Evolutionary conservation across 2,888 invertebrate genomes (phyloP), one percentile per base, ranked within the genome.

Genomic region (Pteria penguin): DNA sequence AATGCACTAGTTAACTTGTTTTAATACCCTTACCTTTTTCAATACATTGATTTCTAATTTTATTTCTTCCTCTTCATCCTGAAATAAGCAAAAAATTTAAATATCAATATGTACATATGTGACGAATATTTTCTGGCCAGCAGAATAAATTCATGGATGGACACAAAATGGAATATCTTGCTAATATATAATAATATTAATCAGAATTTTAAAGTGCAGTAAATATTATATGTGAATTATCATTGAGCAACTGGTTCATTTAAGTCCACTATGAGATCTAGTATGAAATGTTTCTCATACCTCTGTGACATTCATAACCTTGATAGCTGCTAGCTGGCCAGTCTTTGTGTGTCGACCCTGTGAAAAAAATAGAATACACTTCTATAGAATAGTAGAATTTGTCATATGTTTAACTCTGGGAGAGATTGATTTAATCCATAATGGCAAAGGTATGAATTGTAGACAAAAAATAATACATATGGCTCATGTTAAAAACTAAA

Each of bases 291-390:
- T 14, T 11, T 27, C 55, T 91, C n/a, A n/a, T 89, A 94, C 94
- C 93, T 99, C 98, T 87, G 98, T 99, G 90, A 99, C 98, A 93
- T 98, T 99, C 99, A 99, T 99, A 92, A 99, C 98, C 94, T 99
- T 99, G 93, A 99, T 99, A 93, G 99, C 99, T 85, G 99, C 99
- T 94, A 99, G 94, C 93, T 99, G 99, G 85, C 99, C 98, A 86
- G 99, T 99, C 94, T 99, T 99, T 85, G 98, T 99, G 93, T 99
- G 99, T 78, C 99, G 96, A 84, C 99, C 99, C 97, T 99, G 84
- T 14, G 86, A 86, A 91, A 91, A 83, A 76, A 86, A 84, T 88
- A 63, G 32, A 5, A 55, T 55, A 33, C 26, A 32, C 54, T 31
- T 26, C 8, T 31, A 29, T 31, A 14, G 45, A 45, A 36, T 14